phyloP scores from a whole-genome alignment of 2,797 vertebrate genomes.

The Chromobotia macracanthus region DNA sequence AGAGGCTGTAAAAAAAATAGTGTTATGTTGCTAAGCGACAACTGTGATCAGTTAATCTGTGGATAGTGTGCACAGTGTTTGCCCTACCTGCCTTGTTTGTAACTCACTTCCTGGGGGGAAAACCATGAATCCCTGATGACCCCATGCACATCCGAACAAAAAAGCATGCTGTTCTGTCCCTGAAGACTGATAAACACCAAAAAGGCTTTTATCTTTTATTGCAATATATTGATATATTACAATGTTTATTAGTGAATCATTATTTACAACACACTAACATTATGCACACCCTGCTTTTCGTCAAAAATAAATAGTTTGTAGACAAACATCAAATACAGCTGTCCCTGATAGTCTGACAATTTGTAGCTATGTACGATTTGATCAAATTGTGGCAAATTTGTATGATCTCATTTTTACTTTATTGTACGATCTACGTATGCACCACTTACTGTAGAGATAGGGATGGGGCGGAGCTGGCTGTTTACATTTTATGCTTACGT shows the following conservation, averaged over 20 bases:
- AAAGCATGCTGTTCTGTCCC: neutral
- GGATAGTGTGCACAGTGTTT: constrained; percentile 60
- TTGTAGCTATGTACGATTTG: too few relatives aligned
- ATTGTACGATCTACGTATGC: too few relatives aligned
- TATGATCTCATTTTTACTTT: too few relatives aligned
- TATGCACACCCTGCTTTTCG: too few relatives aligned
- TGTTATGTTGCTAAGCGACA: constrained; percentile 71
- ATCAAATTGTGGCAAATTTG: too few relatives aligned
- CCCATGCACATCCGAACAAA: neutral
- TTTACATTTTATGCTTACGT: too few relatives aligned
- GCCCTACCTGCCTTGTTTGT: constrained; percentile 66
- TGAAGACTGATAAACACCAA: neutral
- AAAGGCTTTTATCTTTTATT: neutral
- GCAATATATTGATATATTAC: neutral
- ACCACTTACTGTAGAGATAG: too few relatives aligned
- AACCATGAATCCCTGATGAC: constrained; percentile 5
- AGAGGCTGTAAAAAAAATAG: constrained; percentile 53
- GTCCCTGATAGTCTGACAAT: too few relatives aligned
- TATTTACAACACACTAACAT: neutral
- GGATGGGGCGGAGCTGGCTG: too few relatives aligned
- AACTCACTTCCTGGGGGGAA: constrained; percentile 51
- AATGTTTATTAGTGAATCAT: neutral
- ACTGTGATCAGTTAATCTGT: constrained; percentile 64
- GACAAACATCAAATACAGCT: too few relatives aligned
- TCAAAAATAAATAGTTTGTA: too few relatives aligned